Evolutionary conservation across 1,140 invertebrate genomes (phyloP).

Genomic region (Drosophila cardini): DNA sequence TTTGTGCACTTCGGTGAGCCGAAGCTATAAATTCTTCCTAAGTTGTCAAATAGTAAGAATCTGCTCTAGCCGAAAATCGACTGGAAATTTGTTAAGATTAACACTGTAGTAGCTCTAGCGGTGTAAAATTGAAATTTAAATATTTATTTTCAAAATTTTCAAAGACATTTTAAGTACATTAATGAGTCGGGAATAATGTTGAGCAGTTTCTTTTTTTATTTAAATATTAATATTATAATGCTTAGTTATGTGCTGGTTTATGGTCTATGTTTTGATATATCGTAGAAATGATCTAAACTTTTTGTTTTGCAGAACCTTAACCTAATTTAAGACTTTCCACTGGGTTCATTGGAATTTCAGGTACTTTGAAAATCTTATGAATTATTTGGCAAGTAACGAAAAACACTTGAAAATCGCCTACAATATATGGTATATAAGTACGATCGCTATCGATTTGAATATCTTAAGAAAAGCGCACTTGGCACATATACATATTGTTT

Average conservation of each 20-base stretch:
- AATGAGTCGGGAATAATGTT: conserved; percentile 26
- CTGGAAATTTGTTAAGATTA: conserved; percentile 7
- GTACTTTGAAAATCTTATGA: conserved; percentile 83
- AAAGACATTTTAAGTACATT: conserved; percentile 23
- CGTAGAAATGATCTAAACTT: conserved; percentile 54
- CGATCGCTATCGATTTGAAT: conserved; percentile 1
- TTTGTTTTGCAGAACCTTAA: conserved; percentile 64
- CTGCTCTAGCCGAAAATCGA: conserved; percentile 12
- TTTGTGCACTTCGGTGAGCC: conserved; percentile 47
- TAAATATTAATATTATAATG: conserved; percentile 9
- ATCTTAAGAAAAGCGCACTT: conserved; percentile 44
- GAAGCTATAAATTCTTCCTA: conserved; percentile 29
- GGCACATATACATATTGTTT: conserved; percentile 34
- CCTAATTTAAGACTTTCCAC: conserved; percentile 70
- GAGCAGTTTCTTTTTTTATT: conserved; percentile 38
- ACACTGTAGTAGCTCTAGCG: conserved; percentile 9
- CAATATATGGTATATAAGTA: conserved; percentile 27
- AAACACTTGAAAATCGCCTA: conserved; percentile 50
- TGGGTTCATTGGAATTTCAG: conserved; percentile 75
- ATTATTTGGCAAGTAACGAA: conserved; percentile 78
- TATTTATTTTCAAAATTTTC: conserved; percentile 30
- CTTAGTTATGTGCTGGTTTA: conserved; percentile 18
- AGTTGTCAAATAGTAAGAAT: conserved; percentile 34
- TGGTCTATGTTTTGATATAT: not conserved
- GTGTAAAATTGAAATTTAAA: conserved; percentile 1